Evolutionary conservation across 1,140 invertebrate genomes (phyloP).

Genomic region (Drosophila truncata): DNA sequence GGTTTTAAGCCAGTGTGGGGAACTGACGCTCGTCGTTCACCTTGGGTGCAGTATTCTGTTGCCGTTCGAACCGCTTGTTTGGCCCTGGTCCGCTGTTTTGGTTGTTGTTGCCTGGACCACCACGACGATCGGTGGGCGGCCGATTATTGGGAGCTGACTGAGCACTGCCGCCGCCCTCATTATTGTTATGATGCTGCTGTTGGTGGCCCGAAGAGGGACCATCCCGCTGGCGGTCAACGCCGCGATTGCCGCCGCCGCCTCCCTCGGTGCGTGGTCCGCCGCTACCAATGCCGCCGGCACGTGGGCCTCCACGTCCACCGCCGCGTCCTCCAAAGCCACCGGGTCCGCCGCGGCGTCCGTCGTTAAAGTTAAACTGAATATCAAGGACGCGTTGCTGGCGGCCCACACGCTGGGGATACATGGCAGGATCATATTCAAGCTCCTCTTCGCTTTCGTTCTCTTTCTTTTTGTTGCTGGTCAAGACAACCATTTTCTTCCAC

Average conservation of each 20-base stretch:
- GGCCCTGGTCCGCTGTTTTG: slow-evolving; percentile 41
- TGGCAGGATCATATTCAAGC: slow-evolving; percentile 90
- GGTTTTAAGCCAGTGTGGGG: slow-evolving; percentile 90
- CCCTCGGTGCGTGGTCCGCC: slow-evolving; percentile 85
- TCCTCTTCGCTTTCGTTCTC: slow-evolving; percentile 88
- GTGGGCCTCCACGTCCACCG: slow-evolving; percentile 88
- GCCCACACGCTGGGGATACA: slow-evolving; percentile 94
- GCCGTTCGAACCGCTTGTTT: slow-evolving; percentile 72
- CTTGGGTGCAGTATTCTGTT: slow-evolving; percentile 90
- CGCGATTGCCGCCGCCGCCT: slow-evolving; percentile 86
- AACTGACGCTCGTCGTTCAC: slow-evolving; percentile 98
- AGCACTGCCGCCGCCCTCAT: slow-evolving; percentile 69
- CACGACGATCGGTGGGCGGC: slow-evolving; percentile 72
- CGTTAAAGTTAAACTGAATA: slow-evolving; percentile 96
- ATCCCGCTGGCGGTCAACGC: slow-evolving; percentile 75
- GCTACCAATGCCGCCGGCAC: slow-evolving; percentile 87
- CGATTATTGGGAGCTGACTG: slow-evolving; percentile 66
- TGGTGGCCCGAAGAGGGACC: slow-evolving; percentile 36
- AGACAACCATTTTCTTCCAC: slow-evolving; percentile 95
- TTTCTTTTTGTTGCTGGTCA: slow-evolving; percentile 85
- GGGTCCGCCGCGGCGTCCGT: slow-evolving; percentile 90
- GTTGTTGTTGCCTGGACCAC: slow-evolving; percentile 70
- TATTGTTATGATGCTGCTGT: slow-evolving; percentile 35
- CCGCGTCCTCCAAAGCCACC: slow-evolving; percentile 88
- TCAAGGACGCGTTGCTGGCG: slow-evolving; percentile 94